Base-by-base conservation (phyloP, 1,140 invertebrate species). In the Magallana gigas region DNA sequence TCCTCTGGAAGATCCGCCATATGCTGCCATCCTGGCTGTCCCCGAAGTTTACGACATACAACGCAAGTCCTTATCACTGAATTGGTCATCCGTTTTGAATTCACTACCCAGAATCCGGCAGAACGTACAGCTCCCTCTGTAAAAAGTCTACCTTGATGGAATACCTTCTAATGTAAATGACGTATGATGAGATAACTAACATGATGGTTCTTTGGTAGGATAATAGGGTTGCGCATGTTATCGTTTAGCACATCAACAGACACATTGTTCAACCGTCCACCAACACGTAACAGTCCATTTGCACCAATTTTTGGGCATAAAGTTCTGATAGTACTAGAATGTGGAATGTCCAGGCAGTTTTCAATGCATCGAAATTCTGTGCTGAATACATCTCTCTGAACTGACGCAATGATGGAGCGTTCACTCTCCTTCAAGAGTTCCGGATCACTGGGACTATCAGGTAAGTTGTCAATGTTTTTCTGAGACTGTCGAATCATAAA, bases 61-160 rank as follows among this genome's bases (percentile, higher is more conserved):
- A 81, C 57, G 18, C 57, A 59, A 18, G n/a, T 48, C 11, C 29
- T 60, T 82, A 57, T 60, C 14, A 14, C 36, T 84, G 11, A 60
- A 58, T 14, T 57, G 23, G 90, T 59, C 18, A 87, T 11, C 14
- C 80, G 57, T 23, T 82, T 89, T 16, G 29, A 29, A 64, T 85
- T 84, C 16, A 91, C 76, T 2, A 92, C 81, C 90, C 90, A 91
- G 57, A 85, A 89, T 84, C 90, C 91, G 48, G 80, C 80, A 3
- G 89, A 64, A 18, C 91, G 60, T 11, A 92, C 56, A 23, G 88
- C 83, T 58, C 84, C 56, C 85, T 88, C 64, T 8, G 64, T 85
- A 14, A 88, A 59, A 18, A 85, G 83, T 14, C 80, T 18, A 18
- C 76, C 58, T 36, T 68, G 76, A n/a, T 36, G n/a, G 14, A 84